Evolutionary conservation across 2,888 invertebrate species (phyloP).

Genomic region (Allygus modestus): DNA sequence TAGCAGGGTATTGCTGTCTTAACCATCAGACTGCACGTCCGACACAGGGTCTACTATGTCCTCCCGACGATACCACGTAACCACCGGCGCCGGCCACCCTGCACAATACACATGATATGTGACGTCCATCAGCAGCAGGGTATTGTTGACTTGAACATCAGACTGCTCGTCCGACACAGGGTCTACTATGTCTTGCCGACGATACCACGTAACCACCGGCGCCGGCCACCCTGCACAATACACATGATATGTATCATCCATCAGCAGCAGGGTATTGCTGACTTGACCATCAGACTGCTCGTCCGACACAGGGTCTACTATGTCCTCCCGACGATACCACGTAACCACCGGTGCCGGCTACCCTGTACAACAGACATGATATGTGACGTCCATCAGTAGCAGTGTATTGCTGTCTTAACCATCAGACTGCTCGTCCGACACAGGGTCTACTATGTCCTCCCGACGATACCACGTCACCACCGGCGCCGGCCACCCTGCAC

Average conservation of each 20-base stretch:
- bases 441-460: too few relatives aligned
- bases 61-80: too few relatives aligned
- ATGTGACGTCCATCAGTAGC: not conserved
- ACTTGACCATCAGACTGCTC: not conserved
- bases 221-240: not conserved
- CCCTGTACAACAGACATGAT: not conserved
- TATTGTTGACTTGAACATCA: slow-evolving; percentile 10
- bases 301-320: not conserved
- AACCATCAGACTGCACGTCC: too few relatives aligned
- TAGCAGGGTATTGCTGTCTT: too few relatives aligned
- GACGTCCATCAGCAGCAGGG: too few relatives aligned
- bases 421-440: not conserved
- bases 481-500: too few relatives aligned
- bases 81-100: too few relatives aligned
- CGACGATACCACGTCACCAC: slow-evolving; percentile 8
- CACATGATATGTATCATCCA: too few relatives aligned
- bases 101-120: not conserved
- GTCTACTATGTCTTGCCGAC: too few relatives aligned
- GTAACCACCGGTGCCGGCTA: slow-evolving; percentile 16
- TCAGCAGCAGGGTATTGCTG: too few relatives aligned
- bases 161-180: not conserved
- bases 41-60: too few relatives aligned
- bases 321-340: not conserved
- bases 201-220: not conserved
- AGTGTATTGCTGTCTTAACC: not conserved